A percentile compares a stretch with the other conserved stretches of the same genome.
Evolutionary conservation across 1,140 invertebrate genomes (phyloP).

Genomic region (Tetragonula clypearis): DNA sequence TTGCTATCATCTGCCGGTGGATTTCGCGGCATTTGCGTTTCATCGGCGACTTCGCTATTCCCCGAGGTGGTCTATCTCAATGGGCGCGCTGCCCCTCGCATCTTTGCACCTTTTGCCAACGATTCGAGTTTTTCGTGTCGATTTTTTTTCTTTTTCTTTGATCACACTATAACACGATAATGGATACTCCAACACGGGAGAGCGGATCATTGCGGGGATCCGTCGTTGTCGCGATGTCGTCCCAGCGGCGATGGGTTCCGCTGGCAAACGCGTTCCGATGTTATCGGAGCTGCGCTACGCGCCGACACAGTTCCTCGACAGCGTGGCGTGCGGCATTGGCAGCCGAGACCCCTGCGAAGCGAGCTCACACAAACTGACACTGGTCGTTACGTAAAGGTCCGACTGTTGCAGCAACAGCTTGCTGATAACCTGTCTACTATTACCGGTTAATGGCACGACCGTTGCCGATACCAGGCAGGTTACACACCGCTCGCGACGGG

Average conservation of each 20-base stretch:
- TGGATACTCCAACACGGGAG: too few species aligned
- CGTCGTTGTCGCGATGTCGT: conserved; percentile 41
- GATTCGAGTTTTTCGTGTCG: neutral
- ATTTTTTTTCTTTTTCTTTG: too few species aligned
- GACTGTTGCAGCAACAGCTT: conserved; percentile 33
- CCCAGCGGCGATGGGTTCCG: conserved; percentile 21
- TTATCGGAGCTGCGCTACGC: conserved; percentile 22
- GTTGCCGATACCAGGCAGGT: conserved; percentile 47
- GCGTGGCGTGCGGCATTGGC: neutral
- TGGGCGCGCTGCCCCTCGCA: neutral
- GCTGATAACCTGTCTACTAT: conserved; percentile 50
- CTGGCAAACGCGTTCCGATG: conserved; percentile 36
- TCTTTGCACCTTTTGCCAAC: neutral
- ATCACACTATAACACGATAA: too few species aligned
- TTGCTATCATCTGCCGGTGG: conserved; percentile 33
- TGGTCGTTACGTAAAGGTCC: conserved; percentile 54
- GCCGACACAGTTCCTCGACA: too few species aligned
- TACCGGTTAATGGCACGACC: conserved; percentile 47
- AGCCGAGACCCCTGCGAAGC: conserved; percentile 50
- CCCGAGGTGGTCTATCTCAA: neutral
- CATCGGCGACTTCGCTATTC: neutral
- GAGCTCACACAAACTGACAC: conserved; percentile 33
- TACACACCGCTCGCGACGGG: conserved; percentile 42
- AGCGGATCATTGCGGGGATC: neutral
- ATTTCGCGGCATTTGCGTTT: conserved; percentile 49